Evolutionary conservation across 1,140 invertebrate species (phyloP).

Genomic region (Drosophila bocqueti): DNA sequence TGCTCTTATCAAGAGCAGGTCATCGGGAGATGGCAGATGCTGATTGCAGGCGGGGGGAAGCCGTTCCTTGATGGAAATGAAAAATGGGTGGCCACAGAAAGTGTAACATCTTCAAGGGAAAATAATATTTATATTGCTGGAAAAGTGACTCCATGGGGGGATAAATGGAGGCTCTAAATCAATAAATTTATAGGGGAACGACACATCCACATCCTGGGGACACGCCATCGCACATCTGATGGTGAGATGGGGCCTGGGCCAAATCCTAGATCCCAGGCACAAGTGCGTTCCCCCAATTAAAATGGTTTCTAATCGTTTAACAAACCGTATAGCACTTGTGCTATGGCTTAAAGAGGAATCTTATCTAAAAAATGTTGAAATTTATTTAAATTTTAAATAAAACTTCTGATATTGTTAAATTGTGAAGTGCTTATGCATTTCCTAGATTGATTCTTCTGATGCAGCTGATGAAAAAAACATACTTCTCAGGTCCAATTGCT

Average conservation of each 20-base stretch:
- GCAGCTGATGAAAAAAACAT: too few relatives aligned
- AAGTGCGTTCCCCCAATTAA: slow-evolving; percentile 15
- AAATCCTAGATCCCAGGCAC: slow-evolving; percentile 8
- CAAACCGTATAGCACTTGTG: not conserved
- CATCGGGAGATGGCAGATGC: slow-evolving; percentile 59
- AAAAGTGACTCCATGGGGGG: slow-evolving; percentile 3
- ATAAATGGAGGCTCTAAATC: slow-evolving; percentile 20
- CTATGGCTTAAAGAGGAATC: not conserved
- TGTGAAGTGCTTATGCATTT: not conserved
- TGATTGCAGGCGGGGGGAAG: slow-evolving; percentile 35
- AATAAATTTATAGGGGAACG: slow-evolving; percentile 41
- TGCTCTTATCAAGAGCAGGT: slow-evolving; percentile 76
- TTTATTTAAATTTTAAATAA: not conserved
- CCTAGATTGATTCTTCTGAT: too few relatives aligned
- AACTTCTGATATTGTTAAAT: not conserved
- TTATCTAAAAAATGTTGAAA: too few relatives aligned
- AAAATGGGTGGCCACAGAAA: slow-evolving; percentile 58
- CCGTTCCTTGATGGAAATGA: slow-evolving; percentile 9
- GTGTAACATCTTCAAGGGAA: slow-evolving; percentile 55
- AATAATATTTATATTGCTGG: slow-evolving; percentile 40
- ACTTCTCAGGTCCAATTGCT: too few relatives aligned
- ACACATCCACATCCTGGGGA: slow-evolving; percentile 42
- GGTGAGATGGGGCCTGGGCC: slow-evolving; percentile 2
- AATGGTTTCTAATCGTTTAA: slow-evolving; percentile 14
- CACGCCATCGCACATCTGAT: slow-evolving; percentile 16